Base-by-base conservation (phyloP, 2,888 invertebrate species). In the Charanyca ferruginea region DNA sequence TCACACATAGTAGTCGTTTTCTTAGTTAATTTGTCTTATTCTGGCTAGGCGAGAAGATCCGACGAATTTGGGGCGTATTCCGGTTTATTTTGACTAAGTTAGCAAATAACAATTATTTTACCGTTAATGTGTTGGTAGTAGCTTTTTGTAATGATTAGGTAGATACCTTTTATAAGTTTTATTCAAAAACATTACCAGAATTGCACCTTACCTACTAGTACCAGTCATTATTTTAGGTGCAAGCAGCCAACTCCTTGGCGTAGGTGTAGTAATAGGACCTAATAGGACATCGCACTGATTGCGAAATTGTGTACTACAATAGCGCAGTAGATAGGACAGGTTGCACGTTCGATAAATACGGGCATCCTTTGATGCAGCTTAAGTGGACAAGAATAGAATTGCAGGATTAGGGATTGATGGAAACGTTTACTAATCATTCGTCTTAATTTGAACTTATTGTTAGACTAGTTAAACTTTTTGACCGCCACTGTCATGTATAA, bases 261-360 rank as follows among this genome's bases (percentile, higher is more conserved):
- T 73, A 73, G 55, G 49, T 45, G 35, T 61, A 53, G 47, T 45
- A 64, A 60, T 41, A 22, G 49, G 35, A 49, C 41, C 22, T 57
- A 69, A 69, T 54, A 57, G 45, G 49, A 45, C 70, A 64, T 74
- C 58, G 62, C 60, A 77, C 63, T 76, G 78, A 76, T 77, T 76
- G 77, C 45, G 59, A 72, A 77, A 75, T 74, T 75, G 66, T 62
- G 23, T 44, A 55, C 55, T 47, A 75, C 75, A 71, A 75, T 75
- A 55, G 66, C 61, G 47, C 62, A 75, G 59, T 60, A 62, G 55
- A 75, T 42, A 49, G 59, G 41, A 18, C 55, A 66, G 51, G 76
- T 66, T 71, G 62, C 55, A 76, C 62, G 51, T 44, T 51, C 49
- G 49, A 42, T 54, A 54, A 41, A 59, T 64, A 47, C 28, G 42